These are phyloP conservation scores for Thaumatotibia leucotreta DNA, from an alignment of 1,140 invertebrate genomes.

Conservation along the genomic window DNA sequence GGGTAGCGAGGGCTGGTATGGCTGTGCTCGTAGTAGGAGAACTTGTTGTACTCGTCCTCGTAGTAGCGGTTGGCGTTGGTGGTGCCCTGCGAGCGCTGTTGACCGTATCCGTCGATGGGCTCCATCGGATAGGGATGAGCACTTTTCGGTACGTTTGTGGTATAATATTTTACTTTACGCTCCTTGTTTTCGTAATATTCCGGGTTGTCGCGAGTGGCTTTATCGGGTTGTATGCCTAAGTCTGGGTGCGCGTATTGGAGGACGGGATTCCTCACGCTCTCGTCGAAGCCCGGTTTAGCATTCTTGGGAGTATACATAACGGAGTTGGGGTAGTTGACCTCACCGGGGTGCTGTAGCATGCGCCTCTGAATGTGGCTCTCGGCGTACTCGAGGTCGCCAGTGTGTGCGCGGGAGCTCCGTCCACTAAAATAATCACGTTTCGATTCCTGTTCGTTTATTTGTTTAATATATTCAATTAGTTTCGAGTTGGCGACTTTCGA, in stretches of 20 bases:
- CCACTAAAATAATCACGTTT: constrained; percentile 77
- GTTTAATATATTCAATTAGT: constrained; percentile 80
- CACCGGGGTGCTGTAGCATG: constrained; percentile 82
- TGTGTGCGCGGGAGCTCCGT: constrained; percentile 71
- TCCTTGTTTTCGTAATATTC: constrained; percentile 54
- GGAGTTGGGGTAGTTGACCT: constrained; percentile 80
- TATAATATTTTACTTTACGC: constrained; percentile 69
- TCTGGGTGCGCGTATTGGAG: constrained; percentile 88
- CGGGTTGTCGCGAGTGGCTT: constrained; percentile 71
- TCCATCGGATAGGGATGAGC: constrained; percentile 72
- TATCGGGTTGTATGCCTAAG: constrained; percentile 84
- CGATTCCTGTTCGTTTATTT: constrained; percentile 80
- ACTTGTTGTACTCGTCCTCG: constrained; percentile 73
- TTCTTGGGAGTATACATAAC: constrained; percentile 78
- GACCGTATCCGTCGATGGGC: constrained; percentile 71
- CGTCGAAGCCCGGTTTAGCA: constrained; percentile 78
- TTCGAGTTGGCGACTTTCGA: constrained; percentile 76
- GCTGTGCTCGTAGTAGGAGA: constrained; percentile 72
- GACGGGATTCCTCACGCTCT: constrained; percentile 83
- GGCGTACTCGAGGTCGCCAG: constrained; percentile 64
- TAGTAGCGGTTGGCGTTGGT: constrained; percentile 74
- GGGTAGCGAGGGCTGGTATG: constrained; percentile 73
- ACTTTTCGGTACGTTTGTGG: constrained; percentile 57
- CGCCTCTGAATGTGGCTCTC: constrained; percentile 80
- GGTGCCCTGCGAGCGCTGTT: constrained; percentile 70